These are phyloP conservation scores for Lamellibrachia luymesi DNA, from an alignment of 1,140 invertebrate species.

Conservation along the genomic window DNA sequence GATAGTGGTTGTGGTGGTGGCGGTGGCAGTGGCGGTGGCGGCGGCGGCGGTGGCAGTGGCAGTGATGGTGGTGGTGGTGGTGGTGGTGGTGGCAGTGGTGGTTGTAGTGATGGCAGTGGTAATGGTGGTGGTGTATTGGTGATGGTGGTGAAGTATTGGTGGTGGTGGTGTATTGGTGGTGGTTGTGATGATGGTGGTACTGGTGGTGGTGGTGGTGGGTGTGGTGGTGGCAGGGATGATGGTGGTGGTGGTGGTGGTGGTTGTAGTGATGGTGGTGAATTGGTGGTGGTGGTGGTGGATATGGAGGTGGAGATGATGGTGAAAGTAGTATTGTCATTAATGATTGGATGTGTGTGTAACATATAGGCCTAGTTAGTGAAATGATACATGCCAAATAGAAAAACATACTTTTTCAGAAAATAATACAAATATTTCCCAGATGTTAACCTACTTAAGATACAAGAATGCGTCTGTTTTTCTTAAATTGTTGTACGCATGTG, in stretches of 20 bases:
- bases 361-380: not conserved
- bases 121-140: not conserved
- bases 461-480: not conserved
- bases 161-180: not conserved
- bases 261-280: not conserved
- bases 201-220: not conserved
- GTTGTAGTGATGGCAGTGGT: not conserved
- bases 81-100: no score
- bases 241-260: not conserved
- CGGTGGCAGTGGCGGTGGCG: no score
- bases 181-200: not conserved
- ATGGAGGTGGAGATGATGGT: not conserved
- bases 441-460: not conserved
- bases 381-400: not conserved
- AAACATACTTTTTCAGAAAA: not conserved
- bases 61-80: no score
- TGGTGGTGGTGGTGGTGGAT: not conserved
- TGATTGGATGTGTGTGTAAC: not conserved
- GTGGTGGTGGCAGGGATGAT: not conserved
- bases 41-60: no score
- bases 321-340: not conserved
- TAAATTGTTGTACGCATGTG: not conserved
- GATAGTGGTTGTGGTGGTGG: no score
- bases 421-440: not conserved
- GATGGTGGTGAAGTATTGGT: not conserved